Conservation (phyloP, 2,797 vertebrate genomes). For the Pseudocheirus occidentalis region DNA sequence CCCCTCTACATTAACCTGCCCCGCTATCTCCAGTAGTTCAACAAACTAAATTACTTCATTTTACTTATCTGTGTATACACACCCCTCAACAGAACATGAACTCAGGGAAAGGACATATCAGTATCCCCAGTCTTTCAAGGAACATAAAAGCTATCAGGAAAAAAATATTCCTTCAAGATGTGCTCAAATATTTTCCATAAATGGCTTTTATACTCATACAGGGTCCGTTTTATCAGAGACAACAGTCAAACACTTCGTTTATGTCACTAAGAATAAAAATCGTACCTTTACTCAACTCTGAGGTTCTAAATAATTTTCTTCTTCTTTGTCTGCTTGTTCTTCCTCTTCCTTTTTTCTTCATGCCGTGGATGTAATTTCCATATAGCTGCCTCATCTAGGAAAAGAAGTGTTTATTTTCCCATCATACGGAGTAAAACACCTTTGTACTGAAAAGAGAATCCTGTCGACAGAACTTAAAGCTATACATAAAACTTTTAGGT, state of each 20-base stretch:
- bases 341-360: conserved; percentile 82
- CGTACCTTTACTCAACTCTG: conserved; percentile 78
- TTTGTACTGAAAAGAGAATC: background rate
- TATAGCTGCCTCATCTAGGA: conserved; percentile 17
- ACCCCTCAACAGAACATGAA: background rate
- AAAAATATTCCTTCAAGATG: background rate
- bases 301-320: conserved; percentile 65
- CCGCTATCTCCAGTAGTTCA: background rate
- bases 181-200: background rate
- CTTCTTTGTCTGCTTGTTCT: conserved; percentile 81
- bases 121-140: background rate
- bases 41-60: background rate
- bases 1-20: background rate
- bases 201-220: background rate
- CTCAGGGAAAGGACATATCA: background rate
- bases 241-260: background rate
- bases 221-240: background rate
- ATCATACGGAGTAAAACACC: background rate
- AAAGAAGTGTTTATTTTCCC: background rate
- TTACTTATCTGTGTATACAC: background rate
- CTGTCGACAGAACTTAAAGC: background rate
- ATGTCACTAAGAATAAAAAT: background rate
- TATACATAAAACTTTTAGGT: background rate
- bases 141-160: background rate
- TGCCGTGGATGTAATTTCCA: conserved; percentile 49